These are phyloP conservation scores for Tragulus kanchil DNA, from an alignment of 2,113 vertebrate genomes.

Conservation along the genomic window DNA sequence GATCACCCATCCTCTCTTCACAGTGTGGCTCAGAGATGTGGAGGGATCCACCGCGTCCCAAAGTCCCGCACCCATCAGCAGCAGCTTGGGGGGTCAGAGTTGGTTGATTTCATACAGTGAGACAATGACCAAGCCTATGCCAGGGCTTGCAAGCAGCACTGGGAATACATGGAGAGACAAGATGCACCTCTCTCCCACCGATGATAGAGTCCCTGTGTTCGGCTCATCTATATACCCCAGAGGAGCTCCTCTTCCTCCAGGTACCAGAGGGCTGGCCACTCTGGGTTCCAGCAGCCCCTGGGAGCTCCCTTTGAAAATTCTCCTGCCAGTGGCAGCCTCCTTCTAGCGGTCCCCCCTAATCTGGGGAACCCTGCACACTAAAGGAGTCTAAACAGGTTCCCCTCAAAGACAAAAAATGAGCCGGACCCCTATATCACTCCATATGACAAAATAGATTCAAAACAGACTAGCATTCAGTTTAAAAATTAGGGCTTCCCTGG, in stretches of 20 bases:
- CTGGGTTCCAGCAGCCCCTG: not conserved
- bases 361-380: not conserved
- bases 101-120: fast-evolving
- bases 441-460: slow-evolving; percentile 53
- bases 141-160: too few species aligned
- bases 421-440: not conserved
- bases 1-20: not conserved
- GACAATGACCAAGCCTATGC: not conserved
- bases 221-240: not conserved
- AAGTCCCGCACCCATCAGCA: not conserved
- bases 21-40: not conserved
- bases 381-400: not conserved
- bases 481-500: slow-evolving; percentile 45
- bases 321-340: not conserved
- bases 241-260: fast-evolving
- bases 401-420: not conserved
- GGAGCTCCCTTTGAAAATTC: too few species aligned
- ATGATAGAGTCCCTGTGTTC: not conserved
- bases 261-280: not conserved
- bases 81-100: not conserved
- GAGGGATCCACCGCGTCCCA: not conserved
- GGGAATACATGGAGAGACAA: not conserved
- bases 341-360: not conserved
- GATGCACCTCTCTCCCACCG: not conserved
- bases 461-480: slow-evolving; percentile 32